Conservation (phyloP, 2,888 invertebrate species). For the Tetrapedia diversipes region DNA sequence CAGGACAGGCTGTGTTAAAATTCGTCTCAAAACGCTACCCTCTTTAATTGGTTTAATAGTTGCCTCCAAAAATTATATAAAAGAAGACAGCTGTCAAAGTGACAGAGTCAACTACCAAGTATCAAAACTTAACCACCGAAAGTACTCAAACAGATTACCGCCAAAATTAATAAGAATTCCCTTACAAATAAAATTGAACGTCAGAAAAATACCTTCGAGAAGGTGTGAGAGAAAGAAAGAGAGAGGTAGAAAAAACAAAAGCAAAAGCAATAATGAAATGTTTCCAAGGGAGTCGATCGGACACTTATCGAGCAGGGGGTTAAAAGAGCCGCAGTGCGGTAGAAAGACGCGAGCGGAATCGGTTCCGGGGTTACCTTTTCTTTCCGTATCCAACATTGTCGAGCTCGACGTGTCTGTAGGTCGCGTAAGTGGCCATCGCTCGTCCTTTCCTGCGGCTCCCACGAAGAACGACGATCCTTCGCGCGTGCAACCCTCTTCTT, state of each 20-base stretch:
- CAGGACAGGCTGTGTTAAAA: too few relatives aligned
- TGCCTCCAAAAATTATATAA: too few relatives aligned
- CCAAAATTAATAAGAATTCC: too few relatives aligned
- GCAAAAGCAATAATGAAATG: too few relatives aligned
- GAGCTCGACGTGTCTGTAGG: conserved; percentile 96
- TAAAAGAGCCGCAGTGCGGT: conserved; percentile 59
- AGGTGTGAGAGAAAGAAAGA: not conserved
- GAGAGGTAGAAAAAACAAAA: too few relatives aligned
- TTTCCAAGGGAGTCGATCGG: not conserved
- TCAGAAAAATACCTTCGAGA: too few relatives aligned
- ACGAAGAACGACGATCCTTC: not conserved
- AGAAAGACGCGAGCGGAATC: conserved; percentile 9
- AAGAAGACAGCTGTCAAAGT: not conserved
- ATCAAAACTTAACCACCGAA: too few relatives aligned
- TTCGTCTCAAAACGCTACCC: too few relatives aligned
- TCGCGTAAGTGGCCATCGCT: conserved; percentile 93
- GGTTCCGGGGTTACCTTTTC: conserved; percentile 88
- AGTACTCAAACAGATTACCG: too few relatives aligned
- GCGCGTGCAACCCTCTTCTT: conserved; percentile 6
- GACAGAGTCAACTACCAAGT: too few relatives aligned
- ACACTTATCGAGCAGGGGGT: conserved; percentile 4
- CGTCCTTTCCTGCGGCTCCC: not conserved
- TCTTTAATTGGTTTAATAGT: too few relatives aligned
- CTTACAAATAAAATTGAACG: not conserved
- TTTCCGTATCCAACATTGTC: conserved; percentile 97